A percentile compares a stretch with the other conserved stretches of the same genome.
phyloP scores from a whole-genome alignment of 2,888 invertebrate genomes.

The Capitulum mitella region DNA sequence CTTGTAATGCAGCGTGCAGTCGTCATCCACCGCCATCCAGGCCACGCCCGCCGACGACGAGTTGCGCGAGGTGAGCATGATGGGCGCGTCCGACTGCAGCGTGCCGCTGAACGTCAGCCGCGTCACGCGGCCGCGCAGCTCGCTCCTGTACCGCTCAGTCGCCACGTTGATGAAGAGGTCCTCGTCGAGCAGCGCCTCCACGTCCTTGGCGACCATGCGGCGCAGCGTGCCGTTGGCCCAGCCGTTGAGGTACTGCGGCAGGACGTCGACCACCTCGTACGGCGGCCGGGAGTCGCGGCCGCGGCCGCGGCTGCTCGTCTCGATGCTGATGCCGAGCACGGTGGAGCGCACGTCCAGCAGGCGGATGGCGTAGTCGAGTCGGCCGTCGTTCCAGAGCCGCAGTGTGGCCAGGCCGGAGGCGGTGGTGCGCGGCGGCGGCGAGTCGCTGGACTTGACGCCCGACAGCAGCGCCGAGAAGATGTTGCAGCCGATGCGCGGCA shows the following conservation, averaged over 20 bases:
- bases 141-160: not conserved
- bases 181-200: constrained; percentile 35
- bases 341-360: constrained; percentile 26
- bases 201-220: constrained; percentile 33
- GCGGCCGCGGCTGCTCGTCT: constrained; percentile 30
- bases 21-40: constrained; percentile 38
- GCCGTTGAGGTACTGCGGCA: constrained; percentile 28
- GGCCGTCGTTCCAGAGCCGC: constrained; percentile 36
- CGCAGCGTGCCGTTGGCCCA: constrained; percentile 34
- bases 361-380: constrained; percentile 36
- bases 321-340: constrained; percentile 30
- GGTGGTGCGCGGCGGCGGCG: constrained; percentile 26
- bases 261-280: constrained; percentile 33
- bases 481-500: constrained; percentile 38
- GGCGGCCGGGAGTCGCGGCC: constrained; percentile 26
- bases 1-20: constrained; percentile 38
- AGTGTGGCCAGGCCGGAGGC: constrained; percentile 33
- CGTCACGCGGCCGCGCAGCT: constrained; percentile 37
- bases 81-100: constrained; percentile 35
- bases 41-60: constrained; percentile 37
- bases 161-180: not conserved
- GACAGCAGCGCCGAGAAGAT: constrained; percentile 36
- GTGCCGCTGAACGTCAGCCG: constrained; percentile 39
- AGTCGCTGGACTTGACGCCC: constrained; percentile 1
- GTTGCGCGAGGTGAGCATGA: constrained; percentile 35